Evolutionary conservation across 2,888 invertebrate genomes (phyloP).

Genomic region (Andrena haemorrhoa): DNA sequence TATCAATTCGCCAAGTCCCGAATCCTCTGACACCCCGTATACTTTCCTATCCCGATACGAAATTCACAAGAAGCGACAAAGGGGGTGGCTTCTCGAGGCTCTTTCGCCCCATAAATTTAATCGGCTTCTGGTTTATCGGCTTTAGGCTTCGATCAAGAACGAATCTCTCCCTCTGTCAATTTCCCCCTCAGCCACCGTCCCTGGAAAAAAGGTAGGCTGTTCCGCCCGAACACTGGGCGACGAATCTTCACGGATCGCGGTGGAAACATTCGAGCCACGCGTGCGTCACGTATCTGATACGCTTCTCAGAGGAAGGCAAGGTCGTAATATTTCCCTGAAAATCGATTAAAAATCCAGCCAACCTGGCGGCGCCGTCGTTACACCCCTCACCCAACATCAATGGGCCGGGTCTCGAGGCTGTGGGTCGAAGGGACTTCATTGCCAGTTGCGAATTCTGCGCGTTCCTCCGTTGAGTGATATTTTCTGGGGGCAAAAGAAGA

Average conservation of each 20-base stretch:
- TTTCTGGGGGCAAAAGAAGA: slow-evolving; percentile 21
- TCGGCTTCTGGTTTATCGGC: slow-evolving; percentile 82
- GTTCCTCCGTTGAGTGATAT: slow-evolving; percentile 38
- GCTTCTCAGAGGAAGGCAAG: not conserved
- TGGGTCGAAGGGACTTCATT: slow-evolving; percentile 18
- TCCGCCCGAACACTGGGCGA: slow-evolving; percentile 5
- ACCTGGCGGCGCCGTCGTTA: not conserved
- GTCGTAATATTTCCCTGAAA: not conserved
- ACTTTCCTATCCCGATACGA: slow-evolving; percentile 19
- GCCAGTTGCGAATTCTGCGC: slow-evolving; percentile 39
- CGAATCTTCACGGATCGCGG: not conserved
- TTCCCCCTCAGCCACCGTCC: slow-evolving; percentile 33
- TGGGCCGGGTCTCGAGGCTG: not conserved
- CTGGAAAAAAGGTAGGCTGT: not conserved
- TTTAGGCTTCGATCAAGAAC: slow-evolving; percentile 74
- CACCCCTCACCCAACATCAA: not conserved
- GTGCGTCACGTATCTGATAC: not conserved
- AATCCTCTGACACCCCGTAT: too few species aligned
- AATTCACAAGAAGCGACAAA: slow-evolving; percentile 39
- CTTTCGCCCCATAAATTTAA: slow-evolving; percentile 84
- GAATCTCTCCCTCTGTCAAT: slow-evolving; percentile 59
- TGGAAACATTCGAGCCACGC: not conserved
- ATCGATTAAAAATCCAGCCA: not conserved
- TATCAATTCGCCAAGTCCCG: too few species aligned
- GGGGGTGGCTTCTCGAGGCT: slow-evolving; percentile 71